A percentile compares a stretch with the other conserved stretches of the same genome.
Evolutionary conservation across 2,797 vertebrate species (phyloP).

Genomic region (Crypturellus tataupa): DNA sequence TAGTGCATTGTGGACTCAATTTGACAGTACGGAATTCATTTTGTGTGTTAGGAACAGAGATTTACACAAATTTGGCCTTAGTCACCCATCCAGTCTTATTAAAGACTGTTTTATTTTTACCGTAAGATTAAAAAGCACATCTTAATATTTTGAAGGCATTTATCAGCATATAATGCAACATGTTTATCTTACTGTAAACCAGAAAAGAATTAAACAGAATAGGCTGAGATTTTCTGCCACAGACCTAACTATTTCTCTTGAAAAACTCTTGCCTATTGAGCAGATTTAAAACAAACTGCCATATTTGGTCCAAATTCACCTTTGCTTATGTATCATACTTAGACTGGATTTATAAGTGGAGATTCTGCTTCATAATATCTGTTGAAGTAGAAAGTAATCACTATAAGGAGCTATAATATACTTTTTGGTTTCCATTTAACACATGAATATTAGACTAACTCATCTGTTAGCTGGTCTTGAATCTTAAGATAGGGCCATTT

Average conservation of each 20-base stretch:
- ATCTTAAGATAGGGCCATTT: background rate
- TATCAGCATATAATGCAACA: background rate
- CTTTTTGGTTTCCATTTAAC: background rate
- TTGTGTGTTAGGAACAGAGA: background rate
- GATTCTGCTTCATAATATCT: background rate
- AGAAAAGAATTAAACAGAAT: background rate
- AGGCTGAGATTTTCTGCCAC: background rate
- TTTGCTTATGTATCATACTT: background rate
- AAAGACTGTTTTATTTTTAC: background rate
- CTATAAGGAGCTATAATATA: background rate
- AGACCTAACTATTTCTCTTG: background rate
- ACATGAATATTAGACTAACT: background rate
- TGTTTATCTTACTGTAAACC: background rate
- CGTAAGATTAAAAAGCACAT: background rate
- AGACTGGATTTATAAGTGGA: background rate
- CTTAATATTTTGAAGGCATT: background rate
- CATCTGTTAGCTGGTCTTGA: background rate
- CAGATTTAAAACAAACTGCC: background rate
- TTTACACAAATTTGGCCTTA: background rate
- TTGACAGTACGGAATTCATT: background rate
- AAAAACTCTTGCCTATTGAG: background rate
- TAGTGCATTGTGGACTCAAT: background rate
- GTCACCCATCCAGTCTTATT: background rate
- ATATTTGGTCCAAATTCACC: background rate
- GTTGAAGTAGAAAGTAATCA: background rate